These are phyloP conservation scores for Caenorhabditis doughertyi DNA, from an alignment of 2,888 invertebrate species.

Conservation along the genomic window DNA sequence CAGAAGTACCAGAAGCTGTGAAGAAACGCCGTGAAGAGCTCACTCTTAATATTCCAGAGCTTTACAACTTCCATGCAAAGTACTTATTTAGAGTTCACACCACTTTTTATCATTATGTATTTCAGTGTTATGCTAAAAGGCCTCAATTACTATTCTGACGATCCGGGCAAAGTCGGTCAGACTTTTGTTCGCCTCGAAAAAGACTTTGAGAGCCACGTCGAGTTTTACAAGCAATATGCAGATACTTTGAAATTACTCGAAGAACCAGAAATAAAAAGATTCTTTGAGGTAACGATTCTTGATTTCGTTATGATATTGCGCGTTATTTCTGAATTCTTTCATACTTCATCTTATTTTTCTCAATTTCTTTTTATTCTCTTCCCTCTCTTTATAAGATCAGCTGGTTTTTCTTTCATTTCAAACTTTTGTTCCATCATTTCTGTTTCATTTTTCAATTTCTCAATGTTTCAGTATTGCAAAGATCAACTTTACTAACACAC, in stretches of 20 bases:
- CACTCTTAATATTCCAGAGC: constrained; percentile 79
- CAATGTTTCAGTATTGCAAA: not conserved
- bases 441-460: not conserved
- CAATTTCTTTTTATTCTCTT: not conserved
- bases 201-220: constrained; percentile 95
- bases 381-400: too few relatives aligned
- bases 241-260: constrained; percentile 89
- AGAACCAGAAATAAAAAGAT: constrained; percentile 74
- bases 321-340: not conserved
- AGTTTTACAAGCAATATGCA: constrained; percentile 88
- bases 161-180: constrained; percentile 89
- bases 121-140: constrained; percentile 92
- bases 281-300: constrained; percentile 77
- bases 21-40: constrained; percentile 74
- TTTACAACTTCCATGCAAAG: constrained; percentile 83
- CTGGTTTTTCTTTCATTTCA: too few relatives aligned
- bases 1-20: constrained; percentile 78
- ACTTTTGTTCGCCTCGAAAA: constrained; percentile 91
- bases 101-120: constrained; percentile 56
- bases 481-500: constrained; percentile 20
- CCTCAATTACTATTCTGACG: constrained; percentile 93
- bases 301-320: not conserved
- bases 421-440: not conserved
- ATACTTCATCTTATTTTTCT: not conserved
- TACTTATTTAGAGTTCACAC: constrained; percentile 30